Evolutionary conservation across 2,797 vertebrate genomes (phyloP).

Genomic region (Sebastes umbrosus): DNA sequence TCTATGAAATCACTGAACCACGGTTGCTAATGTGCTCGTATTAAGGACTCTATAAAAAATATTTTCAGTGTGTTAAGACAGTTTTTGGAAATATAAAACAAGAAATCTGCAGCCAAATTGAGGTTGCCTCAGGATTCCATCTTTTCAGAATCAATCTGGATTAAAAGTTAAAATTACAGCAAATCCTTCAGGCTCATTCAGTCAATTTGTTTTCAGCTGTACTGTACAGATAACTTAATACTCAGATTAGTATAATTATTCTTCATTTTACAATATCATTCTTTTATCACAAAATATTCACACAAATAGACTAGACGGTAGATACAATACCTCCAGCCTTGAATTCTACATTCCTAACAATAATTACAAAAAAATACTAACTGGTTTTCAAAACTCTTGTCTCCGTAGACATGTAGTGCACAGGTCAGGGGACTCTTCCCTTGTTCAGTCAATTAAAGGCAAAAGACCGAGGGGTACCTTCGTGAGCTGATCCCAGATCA

Average conservation of each 20-base stretch:
- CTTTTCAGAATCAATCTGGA: slow-evolving; percentile 47
- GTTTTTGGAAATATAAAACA: slow-evolving; percentile 71
- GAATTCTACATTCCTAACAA: slow-evolving; percentile 77
- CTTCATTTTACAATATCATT: slow-evolving; percentile 68
- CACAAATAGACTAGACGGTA: slow-evolving; percentile 65
- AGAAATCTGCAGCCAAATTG: slow-evolving; percentile 61
- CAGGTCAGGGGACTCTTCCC: slow-evolving; percentile 61
- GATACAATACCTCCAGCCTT: slow-evolving; percentile 61
- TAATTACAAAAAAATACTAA: slow-evolving; percentile 74
- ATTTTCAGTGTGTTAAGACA: slow-evolving; percentile 54
- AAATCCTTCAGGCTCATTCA: slow-evolving; percentile 52
- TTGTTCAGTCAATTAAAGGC: slow-evolving; percentile 70
- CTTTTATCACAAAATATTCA: slow-evolving; percentile 81
- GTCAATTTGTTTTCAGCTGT: slow-evolving; percentile 43
- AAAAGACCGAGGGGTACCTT: slow-evolving; percentile 61
- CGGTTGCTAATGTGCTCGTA: slow-evolving; percentile 36
- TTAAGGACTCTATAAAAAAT: slow-evolving; percentile 51
- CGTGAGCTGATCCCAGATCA: slow-evolving; percentile 73
- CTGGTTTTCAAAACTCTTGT: slow-evolving; percentile 58
- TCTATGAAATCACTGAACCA: slow-evolving; percentile 26
- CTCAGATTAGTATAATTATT: slow-evolving; percentile 65
- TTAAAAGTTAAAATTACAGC: slow-evolving; percentile 62
- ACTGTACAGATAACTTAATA: slow-evolving; percentile 61
- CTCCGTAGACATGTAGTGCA: slow-evolving; percentile 67
- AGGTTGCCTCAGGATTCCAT: slow-evolving; percentile 42